Conservation (phyloP, 2,113 vertebrate genomes). For the Agapornis roseicollis region DNA sequence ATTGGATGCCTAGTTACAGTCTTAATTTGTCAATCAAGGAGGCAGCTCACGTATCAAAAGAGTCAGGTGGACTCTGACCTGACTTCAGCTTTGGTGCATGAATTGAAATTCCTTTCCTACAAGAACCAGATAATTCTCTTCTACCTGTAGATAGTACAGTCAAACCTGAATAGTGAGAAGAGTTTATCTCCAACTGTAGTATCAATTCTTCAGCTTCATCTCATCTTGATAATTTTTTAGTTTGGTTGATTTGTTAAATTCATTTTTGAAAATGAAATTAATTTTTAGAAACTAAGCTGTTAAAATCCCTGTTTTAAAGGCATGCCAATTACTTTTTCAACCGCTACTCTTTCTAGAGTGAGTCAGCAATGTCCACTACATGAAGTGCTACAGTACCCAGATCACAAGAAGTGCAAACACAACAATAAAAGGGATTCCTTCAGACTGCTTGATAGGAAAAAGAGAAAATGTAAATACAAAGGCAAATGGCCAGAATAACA, state of each 20-base stretch:
- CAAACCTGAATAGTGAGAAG: background rate
- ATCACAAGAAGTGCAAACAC: background rate
- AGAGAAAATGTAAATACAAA: background rate
- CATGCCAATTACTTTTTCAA: background rate
- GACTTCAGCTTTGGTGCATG: background rate
- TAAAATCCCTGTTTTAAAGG: background rate
- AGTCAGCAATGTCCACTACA: background rate
- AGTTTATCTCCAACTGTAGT: background rate
- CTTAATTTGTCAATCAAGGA: background rate
- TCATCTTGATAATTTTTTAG: background rate
- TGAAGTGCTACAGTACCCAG: background rate
- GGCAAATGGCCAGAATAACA: background rate
- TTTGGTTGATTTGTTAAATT: background rate
- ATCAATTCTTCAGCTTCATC: background rate
- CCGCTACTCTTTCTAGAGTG: background rate
- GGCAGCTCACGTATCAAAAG: accelerated
- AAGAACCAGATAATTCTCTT: background rate
- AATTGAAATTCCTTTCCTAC: background rate
- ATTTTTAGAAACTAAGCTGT: background rate
- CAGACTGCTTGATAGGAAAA: background rate
- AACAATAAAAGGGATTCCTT: background rate
- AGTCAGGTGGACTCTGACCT: background rate
- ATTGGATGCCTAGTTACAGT: background rate
- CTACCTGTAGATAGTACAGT: background rate
- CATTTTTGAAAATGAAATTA: background rate